Conservation (phyloP, 2,113 vertebrate species). For the Serinus canaria region DNA sequence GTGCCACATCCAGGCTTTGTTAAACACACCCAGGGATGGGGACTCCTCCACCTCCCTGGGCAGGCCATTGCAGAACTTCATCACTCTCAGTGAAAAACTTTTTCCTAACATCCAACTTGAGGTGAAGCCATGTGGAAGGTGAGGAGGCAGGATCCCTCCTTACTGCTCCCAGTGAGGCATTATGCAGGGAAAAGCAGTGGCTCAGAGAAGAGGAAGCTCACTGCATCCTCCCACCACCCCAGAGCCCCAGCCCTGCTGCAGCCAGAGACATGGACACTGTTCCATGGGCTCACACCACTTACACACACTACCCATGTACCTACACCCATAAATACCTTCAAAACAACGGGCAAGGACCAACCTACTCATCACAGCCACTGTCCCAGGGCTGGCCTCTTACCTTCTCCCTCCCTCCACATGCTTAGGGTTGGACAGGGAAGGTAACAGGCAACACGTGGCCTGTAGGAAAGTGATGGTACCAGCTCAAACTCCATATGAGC, state of each 20-base stretch:
- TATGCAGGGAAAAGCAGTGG: neutral
- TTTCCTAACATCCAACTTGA: neutral
- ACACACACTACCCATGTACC: too few relatives aligned
- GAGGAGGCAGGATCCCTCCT: neutral
- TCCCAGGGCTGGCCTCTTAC: neutral
- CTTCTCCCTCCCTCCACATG: neutral
- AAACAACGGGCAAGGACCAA: neutral
- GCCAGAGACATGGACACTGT: fast-evolving
- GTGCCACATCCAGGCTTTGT: neutral
- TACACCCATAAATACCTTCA: neutral
- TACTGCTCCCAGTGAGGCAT: neutral
- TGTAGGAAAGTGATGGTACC: neutral
- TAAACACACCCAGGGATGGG: neutral
- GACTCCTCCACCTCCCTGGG: neutral
- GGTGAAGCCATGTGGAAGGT: fast-evolving
- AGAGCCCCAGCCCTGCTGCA: neutral
- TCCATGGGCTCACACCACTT: neutral
- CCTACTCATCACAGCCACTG: neutral
- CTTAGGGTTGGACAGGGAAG: neutral
- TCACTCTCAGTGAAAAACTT: neutral
- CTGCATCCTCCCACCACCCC: neutral
- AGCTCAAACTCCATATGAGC: neutral
- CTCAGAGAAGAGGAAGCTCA: neutral
- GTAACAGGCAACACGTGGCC: neutral
- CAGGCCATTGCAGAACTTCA: neutral